A percentile compares a stretch with the other conserved stretches of the same genome.
Evolutionary conservation across 2,797 vertebrate genomes (phyloP).

Genomic region (Aeoliscus strigatus): DNA sequence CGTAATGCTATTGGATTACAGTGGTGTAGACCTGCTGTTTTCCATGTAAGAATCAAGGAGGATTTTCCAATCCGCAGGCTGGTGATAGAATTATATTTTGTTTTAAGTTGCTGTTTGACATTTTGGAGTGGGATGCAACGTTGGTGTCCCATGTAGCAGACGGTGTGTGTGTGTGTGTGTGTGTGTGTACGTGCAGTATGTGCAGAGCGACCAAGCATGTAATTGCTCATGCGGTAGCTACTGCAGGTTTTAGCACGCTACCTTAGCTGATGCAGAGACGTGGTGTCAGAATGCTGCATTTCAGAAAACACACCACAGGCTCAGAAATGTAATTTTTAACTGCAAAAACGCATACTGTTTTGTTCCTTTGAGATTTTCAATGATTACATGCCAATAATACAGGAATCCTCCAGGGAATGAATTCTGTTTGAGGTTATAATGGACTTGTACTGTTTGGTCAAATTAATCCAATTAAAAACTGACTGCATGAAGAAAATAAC

Average conservation of each 20-base stretch:
- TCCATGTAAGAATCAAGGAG: slow-evolving; percentile 19
- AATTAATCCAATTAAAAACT: background rate
- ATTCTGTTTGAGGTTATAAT: background rate
- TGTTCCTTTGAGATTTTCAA: background rate
- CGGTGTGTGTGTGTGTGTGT: slow-evolving; percentile 27
- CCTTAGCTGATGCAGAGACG: slow-evolving; percentile 27
- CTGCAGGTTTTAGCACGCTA: slow-evolving; percentile 34
- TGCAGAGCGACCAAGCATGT: slow-evolving; percentile 34
- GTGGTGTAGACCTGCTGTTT: slow-evolving; percentile 31
- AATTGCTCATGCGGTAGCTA: slow-evolving; percentile 33
- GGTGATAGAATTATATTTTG: slow-evolving; percentile 52
- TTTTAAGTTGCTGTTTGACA: slow-evolving; percentile 29
- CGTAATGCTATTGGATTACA: slow-evolving; percentile 55
- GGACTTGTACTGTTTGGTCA: background rate
- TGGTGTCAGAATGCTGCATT: slow-evolving; percentile 25
- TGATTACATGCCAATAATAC: background rate
- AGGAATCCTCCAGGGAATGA: background rate
- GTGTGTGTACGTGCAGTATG: slow-evolving; percentile 22
- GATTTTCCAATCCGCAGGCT: slow-evolving; percentile 35
- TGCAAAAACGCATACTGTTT: background rate
- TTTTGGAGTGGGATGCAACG: slow-evolving; percentile 9
- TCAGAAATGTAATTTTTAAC: slow-evolving; percentile 1
- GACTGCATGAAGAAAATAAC: background rate
- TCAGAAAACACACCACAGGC: slow-evolving; percentile 7
- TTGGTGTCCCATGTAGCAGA: slow-evolving; percentile 12